Base-by-base conservation (phyloP, 2,888 invertebrate genomes). In the Nymphalis urticae region DNA sequence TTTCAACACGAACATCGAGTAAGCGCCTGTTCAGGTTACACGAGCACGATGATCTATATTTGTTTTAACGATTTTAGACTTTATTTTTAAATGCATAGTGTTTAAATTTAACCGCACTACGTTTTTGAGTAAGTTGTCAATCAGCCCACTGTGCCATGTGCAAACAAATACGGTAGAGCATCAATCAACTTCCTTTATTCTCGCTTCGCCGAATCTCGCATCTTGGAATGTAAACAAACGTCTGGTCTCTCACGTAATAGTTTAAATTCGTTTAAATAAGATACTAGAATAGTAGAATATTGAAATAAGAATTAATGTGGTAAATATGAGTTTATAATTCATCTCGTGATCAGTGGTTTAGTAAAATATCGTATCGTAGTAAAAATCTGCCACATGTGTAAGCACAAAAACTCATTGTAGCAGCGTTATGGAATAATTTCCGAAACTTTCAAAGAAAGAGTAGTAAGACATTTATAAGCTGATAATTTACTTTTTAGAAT, bases 101-200 rank as follows among this genome's bases (percentile, higher is more conserved):
- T 59, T 50, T 54, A 63, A 51, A 58, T 64, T 53, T 60, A 50
- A 60, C 58, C 48, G 32, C 24, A 24, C 17, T 8, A 48, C 24
- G 21, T 56, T 48, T 62, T 63, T 16, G 54, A 58, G 61, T 58
- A 64, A 66, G 64, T 60, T 73, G 70, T 71, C 68, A 64, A 71
- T 71, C 71, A 70, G 61, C 66, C 62, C 66, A 71, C 71, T 66
- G 68, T 53, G 65, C 67, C 61, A 19, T 63, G 64, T 69, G 82
- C 83, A 85, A 85, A 85, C 84, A 85, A 82, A 81, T 75, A 77
- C 75, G 78, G 72, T 75, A 72, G 75, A 78, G 77, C 81, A 78
- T 69, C 61, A 68, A 62, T 79, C 82, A 79, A 82, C 80, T 82
- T 82, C 86, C 85, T 79, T 82, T 84, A 82, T 84, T 83, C 81